phyloP scores from a whole-genome alignment of 23 tunicate genomes.

The Phallusia fumigata region DNA sequence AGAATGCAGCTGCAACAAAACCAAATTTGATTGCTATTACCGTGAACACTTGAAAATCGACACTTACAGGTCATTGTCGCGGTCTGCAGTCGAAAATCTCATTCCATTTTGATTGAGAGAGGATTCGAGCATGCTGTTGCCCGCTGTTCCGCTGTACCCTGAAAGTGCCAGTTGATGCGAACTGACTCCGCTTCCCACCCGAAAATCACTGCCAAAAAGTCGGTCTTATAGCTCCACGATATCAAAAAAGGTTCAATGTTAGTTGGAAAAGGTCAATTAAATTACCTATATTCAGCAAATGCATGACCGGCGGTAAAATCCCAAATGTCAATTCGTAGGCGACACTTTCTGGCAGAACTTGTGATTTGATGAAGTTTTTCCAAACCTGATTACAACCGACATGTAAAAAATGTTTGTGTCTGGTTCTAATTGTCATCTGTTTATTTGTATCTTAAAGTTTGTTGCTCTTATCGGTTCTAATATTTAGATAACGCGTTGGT shows the following conservation, averaged over 20 bases:
- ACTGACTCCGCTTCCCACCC: not conserved
- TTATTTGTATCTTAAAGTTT: too few species aligned
- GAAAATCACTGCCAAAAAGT: not conserved
- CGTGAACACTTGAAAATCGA: too few species aligned
- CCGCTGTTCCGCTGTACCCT: not conserved
- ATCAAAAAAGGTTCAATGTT: too few species aligned
- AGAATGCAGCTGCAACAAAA: too few species aligned
- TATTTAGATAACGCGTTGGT: too few species aligned
- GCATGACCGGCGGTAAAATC: not conserved
- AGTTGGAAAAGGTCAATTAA: too few species aligned
- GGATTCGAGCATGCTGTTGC: not conserved
- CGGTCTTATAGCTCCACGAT: too few species aligned
- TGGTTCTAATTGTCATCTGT: too few species aligned
- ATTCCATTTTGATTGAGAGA: not conserved
- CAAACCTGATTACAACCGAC: not conserved
- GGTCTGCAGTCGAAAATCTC: not conserved
- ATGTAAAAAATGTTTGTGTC: not conserved
- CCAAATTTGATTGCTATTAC: too few species aligned
- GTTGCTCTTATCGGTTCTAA: too few species aligned
- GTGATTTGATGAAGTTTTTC: not conserved
- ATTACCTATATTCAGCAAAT: slow-evolving; percentile 2
- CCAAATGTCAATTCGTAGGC: not conserved
- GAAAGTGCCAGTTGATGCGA: not conserved
- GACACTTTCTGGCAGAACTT: not conserved
- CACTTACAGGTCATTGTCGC: not conserved